phyloP scores from a whole-genome alignment of 2,113 vertebrate genomes.

The Kryptolebias marmoratus region DNA sequence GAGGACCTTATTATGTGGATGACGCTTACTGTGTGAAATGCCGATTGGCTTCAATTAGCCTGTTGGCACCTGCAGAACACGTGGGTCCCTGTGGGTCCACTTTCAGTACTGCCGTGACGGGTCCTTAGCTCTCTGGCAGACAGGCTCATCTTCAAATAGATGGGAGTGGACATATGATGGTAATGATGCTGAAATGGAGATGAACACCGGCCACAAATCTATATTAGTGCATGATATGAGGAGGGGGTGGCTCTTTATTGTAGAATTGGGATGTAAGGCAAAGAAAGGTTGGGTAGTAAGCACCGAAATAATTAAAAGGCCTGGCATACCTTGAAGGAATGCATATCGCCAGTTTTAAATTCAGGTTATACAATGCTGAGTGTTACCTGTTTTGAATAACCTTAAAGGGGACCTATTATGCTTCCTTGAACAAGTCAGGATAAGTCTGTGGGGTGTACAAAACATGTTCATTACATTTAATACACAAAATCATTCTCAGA shows the following conservation, averaged over 20 bases:
- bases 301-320: too few relatives aligned
- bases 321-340: too few relatives aligned
- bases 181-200: slow-evolving; percentile 25
- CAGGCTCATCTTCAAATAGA: slow-evolving; percentile 36
- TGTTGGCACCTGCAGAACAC: slow-evolving; percentile 48
- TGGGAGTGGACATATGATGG: slow-evolving; percentile 7
- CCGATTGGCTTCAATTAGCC: slow-evolving; percentile 69
- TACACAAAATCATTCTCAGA: too few relatives aligned
- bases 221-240: background rate
- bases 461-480: too few relatives aligned
- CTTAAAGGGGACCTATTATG: too few relatives aligned
- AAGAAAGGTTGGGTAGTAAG: background rate
- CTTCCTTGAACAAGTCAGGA: too few relatives aligned
- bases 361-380: too few relatives aligned
- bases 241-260: background rate
- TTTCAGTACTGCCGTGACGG: slow-evolving; percentile 34
- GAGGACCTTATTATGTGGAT: slow-evolving; percentile 45
- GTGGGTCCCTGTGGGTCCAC: slow-evolving; percentile 46
- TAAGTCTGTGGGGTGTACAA: too few relatives aligned
- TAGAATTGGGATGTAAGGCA: background rate
- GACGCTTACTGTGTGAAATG: slow-evolving; percentile 53
- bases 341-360: too few relatives aligned
- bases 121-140: slow-evolving; percentile 43
- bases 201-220: slow-evolving; percentile 24
- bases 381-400: too few relatives aligned